Base-by-base conservation (phyloP, 2,113 vertebrate genomes). In the Hypanus sabinus region DNA sequence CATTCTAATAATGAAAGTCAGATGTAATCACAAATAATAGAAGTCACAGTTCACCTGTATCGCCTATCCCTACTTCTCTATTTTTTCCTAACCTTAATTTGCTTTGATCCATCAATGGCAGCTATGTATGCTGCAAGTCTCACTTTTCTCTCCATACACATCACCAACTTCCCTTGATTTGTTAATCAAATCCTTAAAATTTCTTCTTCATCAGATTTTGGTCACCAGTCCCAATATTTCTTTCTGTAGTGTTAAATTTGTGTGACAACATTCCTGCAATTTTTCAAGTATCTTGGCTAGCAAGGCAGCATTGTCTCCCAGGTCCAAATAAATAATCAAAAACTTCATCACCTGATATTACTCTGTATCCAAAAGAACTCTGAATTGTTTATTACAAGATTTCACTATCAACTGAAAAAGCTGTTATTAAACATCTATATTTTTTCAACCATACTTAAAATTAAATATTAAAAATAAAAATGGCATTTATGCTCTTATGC, bases 171-270 rank as follows among this genome's bases (percentile, higher is more conserved):
- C 18, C 16, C 24, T 24, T 73, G 38, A 81, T 81, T 20, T 38
- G 36, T 46, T 38, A 81, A 38, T 81, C 79, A 81, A 55, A 20
- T 79, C 76, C n/a, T 83, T 83, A 83, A 83, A 83, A 83, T 38
- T 22, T 83, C 14, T 83, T 20, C 16, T 83, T 83, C 0, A 46
- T 9, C 38, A 22, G 36, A 22, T 83, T 46, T 55, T 55, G 27
- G 12, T 76, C 75, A 76, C 30, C 70, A 1, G 22, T 65, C 70
- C 70, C 10, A 77, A n/a, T 77, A 33, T 77, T 12, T n/a, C 30
- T 77, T 77, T 77, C 3, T n/a, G 76, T n/a, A 77, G 76, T n/a
- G 30, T 77, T 33, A 77, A 77, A 77, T 77, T 77, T 77, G 76
- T 77, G 30, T 85, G 36, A 73, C 22, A 20, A 73, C 22, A 16